phyloP scores from a whole-genome alignment of 2,888 invertebrate genomes.

The Cecidostiba fungosa region DNA sequence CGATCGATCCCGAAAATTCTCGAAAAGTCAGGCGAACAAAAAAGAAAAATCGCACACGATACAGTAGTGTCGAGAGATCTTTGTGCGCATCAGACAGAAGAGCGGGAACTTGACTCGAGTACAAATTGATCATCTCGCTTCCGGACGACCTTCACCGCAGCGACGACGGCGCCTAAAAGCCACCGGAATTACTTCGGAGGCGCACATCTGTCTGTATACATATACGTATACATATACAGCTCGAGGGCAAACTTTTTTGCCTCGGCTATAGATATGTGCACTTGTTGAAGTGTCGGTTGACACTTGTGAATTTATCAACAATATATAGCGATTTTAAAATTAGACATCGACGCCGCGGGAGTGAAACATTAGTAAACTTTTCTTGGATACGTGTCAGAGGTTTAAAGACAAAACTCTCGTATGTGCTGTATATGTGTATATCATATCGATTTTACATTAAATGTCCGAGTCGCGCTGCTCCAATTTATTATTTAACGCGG shows the following conservation, averaged over 20 bases:
- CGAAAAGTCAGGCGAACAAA: not conserved
- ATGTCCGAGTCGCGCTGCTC: not conserved
- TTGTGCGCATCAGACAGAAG: slow-evolving; percentile 11
- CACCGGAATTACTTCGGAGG: slow-evolving; percentile 18
- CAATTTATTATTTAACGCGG: slow-evolving; percentile 42
- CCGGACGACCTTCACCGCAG: slow-evolving; percentile 34
- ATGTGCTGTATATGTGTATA: too few relatives aligned
- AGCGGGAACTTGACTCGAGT: slow-evolving; percentile 45
- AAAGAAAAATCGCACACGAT: not conserved
- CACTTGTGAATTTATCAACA: not conserved
- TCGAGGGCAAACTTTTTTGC: too few relatives aligned
- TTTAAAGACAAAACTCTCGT: not conserved
- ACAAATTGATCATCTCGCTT: slow-evolving; percentile 55
- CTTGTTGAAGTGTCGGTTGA: not conserved
- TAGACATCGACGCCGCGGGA: not conserved
- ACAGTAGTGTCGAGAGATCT: not conserved
- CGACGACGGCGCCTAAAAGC: slow-evolving; percentile 24
- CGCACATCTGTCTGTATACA: too few relatives aligned
- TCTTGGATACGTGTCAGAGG: not conserved
- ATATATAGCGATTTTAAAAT: slow-evolving; percentile 1
- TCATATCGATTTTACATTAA: slow-evolving; percentile 36
- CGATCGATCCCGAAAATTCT: not conserved
- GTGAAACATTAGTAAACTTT: not conserved
- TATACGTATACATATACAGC: not conserved
- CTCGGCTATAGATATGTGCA: not conserved